Evolutionary conservation across 2,888 invertebrate genomes (phyloP), one percentile per base, ranked within the genome.

Genomic region (Hypselothyrea guttata): DNA sequence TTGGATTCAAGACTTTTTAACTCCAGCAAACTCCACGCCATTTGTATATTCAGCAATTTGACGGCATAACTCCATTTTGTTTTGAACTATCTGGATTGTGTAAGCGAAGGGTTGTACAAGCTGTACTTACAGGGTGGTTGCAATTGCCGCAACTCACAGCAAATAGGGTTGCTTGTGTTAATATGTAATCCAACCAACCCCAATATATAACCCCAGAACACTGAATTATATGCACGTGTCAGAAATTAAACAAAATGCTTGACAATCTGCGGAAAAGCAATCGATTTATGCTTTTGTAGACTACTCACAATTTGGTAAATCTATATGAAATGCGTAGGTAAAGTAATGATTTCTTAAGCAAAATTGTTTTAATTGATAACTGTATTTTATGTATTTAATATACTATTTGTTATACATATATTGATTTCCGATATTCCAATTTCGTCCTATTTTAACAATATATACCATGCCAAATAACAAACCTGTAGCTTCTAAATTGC

Each of bases 191-290:
- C 69, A 71, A 66, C 34, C 60, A 54, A 67, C 72, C 61, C 70
- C n/a, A n/a, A n/a, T n/a, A n/a, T n/a, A n/a, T n/a, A n/a, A n/a
- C n/a, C 27, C 37, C 55, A 54, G 7, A 5, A 15, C 3, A 4
- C 22, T 5, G n/a, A n/a, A n/a, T n/a, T n/a, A n/a, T n/a, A 18
- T 7, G 28, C 84, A 77, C 76, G 84, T 83, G 76, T 54, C 81
- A 45, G 16, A 69, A 83, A 81, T 77, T 83, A 73, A 77, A 66
- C 56, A 69, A 79, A 83, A 73, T 61, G 56, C 46, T 79, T 79
- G 55, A 65, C 79, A 83, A 83, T 75, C 52, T 11, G 22, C 3
- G 3, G 22, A 22, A 22, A 22, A 22, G 22, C 22, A 22, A 22
- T 22, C 22, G 22, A 22, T 22, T 22, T 22, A 22, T 5, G 2